These are phyloP conservation scores for Albula goreensis DNA, from an alignment of 2,113 vertebrate genomes.

Conservation along the genomic window DNA sequence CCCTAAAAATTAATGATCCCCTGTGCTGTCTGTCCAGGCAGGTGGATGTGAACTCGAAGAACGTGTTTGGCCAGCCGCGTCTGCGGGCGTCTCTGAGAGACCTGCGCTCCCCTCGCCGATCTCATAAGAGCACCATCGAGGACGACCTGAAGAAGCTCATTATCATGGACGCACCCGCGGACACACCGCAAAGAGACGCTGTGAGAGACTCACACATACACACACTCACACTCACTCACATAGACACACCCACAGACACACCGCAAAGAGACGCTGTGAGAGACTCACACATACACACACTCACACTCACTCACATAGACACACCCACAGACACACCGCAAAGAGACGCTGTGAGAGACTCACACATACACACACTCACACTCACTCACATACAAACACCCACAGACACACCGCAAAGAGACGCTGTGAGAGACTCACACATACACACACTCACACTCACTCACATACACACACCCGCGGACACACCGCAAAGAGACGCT, in stretches of 20 bases:
- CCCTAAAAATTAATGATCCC: not conserved
- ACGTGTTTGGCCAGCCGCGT: slow-evolving; percentile 88
- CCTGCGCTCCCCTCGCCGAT: slow-evolving; percentile 83
- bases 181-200: slow-evolving; percentile 68
- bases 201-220: slow-evolving; percentile 47
- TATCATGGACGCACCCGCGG: slow-evolving; percentile 82
- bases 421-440: not conserved
- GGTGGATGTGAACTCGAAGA: slow-evolving; percentile 80
- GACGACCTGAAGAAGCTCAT: slow-evolving; percentile 92
- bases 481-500: too few species aligned
- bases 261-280: not conserved
- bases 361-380: not conserved
- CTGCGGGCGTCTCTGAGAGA: slow-evolving; percentile 85
- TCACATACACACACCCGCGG: not conserved
- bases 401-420: not conserved
- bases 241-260: not conserved
- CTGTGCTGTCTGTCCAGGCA: slow-evolving; percentile 49
- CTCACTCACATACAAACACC: too few species aligned
- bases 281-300: rapidly evolving
- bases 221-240: not conserved
- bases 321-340: not conserved
- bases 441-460: not conserved
- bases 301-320: too few species aligned
- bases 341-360: not conserved
- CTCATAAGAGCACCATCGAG: slow-evolving; percentile 86